Percentiles rank a stretch among this genome's conserved stretches.
phyloP scores from a whole-genome alignment of 2,888 invertebrate genomes.

The Catotricha subobsoleta region DNA sequence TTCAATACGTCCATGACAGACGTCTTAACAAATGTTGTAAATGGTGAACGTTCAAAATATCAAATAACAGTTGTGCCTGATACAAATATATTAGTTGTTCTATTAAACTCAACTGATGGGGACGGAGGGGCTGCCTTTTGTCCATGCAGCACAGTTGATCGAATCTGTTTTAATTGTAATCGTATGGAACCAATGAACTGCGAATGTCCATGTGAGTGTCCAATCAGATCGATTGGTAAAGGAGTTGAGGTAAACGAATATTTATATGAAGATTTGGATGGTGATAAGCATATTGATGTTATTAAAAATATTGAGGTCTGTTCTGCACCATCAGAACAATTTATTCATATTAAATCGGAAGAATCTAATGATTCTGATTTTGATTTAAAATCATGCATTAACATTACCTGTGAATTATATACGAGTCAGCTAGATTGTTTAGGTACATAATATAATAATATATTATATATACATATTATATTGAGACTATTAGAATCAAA shows the following conservation, averaged over 20 bases:
- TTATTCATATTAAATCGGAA: neutral
- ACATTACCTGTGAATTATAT: slow-evolving; percentile 49
- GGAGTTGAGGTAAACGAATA: neutral
- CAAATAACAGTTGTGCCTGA: slow-evolving; percentile 61
- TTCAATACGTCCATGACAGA: slow-evolving; percentile 63
- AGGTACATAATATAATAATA: slow-evolving; percentile 20
- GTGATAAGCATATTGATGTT: neutral
- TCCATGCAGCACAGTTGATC: slow-evolving; percentile 78
- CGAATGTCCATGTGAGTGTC: slow-evolving; percentile 89
- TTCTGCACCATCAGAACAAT: neutral
- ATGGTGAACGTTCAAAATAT: slow-evolving; percentile 77
- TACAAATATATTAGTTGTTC: slow-evolving; percentile 76
- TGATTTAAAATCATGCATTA: slow-evolving; percentile 44
- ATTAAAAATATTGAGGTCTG: slow-evolving; percentile 2
- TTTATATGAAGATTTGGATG: neutral
- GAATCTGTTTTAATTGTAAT: slow-evolving; percentile 78
- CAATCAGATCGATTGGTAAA: slow-evolving; percentile 27
- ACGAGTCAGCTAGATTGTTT: slow-evolving; percentile 44
- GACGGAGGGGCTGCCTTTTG: slow-evolving; percentile 68
- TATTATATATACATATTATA: neutral
- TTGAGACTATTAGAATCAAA: no score
- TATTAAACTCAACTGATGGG: slow-evolving; percentile 70
- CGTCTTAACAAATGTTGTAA: slow-evolving; percentile 64
- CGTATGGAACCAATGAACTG: slow-evolving; percentile 89
- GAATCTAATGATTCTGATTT: slow-evolving; percentile 8